Evolutionary conservation across 2,113 vertebrate genomes (phyloP).

Genomic region (Camelus dromedarius): DNA sequence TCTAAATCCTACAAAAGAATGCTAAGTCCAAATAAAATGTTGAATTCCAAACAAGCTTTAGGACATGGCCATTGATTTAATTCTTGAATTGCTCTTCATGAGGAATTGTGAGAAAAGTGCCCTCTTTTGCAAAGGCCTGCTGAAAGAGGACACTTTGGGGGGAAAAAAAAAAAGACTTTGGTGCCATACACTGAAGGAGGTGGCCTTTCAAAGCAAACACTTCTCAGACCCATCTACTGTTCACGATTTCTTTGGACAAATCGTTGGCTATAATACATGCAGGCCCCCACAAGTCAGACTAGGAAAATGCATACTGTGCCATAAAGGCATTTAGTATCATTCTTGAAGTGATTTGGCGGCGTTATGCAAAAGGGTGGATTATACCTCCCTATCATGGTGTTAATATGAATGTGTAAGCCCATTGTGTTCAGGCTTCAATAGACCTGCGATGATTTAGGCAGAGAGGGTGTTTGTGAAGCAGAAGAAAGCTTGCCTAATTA

Average conservation of each 20-base stretch:
- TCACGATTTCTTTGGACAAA: constrained; percentile 40
- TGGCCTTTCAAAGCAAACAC: constrained; percentile 70
- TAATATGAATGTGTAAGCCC: constrained; percentile 25
- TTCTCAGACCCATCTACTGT: constrained; percentile 19
- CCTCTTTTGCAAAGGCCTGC: constrained; percentile 71
- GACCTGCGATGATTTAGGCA: constrained; percentile 52
- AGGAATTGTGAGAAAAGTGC: constrained; percentile 67
- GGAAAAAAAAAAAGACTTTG: not conserved
- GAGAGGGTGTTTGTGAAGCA: constrained; percentile 42
- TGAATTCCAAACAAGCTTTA: constrained; percentile 71
- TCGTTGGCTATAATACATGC: not conserved
- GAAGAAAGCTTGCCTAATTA: constrained; percentile 50
- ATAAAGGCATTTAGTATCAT: constrained; percentile 36
- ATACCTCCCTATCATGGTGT: not conserved
- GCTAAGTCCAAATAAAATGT: constrained; percentile 66
- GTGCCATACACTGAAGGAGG: constrained; percentile 51
- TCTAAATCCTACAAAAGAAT: constrained; percentile 58
- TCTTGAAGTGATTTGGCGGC: not conserved
- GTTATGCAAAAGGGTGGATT: not conserved
- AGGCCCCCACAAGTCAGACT: not conserved
- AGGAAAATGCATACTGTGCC: not conserved
- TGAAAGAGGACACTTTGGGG: constrained; percentile 67
- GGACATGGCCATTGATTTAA: constrained; percentile 66
- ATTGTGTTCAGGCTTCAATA: constrained; percentile 55
- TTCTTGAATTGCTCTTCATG: constrained; percentile 72